Evolutionary conservation across 2,113 vertebrate genomes (phyloP).

Genomic region (Nansenia antarctica): DNA sequence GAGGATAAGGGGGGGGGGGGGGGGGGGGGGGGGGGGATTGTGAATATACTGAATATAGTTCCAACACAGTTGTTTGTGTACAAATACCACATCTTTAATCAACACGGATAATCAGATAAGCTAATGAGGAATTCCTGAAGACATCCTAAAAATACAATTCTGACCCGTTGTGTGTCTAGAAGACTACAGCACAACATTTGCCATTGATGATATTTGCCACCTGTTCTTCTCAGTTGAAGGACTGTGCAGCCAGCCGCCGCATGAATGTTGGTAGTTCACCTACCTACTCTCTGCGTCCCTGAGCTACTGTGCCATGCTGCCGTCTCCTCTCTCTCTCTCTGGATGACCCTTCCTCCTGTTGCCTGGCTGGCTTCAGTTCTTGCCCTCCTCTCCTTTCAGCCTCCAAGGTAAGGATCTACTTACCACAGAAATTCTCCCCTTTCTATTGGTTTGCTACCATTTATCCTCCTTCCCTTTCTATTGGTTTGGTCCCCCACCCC

Average conservation of each 20-base stretch:
- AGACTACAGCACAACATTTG: too few species aligned
- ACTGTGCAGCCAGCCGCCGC: neutral
- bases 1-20: too few species aligned
- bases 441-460: slow-evolving; percentile 1
- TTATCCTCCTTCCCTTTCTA: too few species aligned
- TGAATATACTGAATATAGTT: too few species aligned
- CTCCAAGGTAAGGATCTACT: neutral
- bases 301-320: neutral
- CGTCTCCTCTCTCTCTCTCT: neutral
- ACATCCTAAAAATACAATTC: neutral
- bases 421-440: neutral
- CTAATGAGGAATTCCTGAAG: neutral
- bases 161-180: neutral
- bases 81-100: neutral
- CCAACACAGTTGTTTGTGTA: too few species aligned
- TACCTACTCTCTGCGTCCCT: neutral
- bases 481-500: too few species aligned
- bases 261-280: neutral
- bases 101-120: neutral
- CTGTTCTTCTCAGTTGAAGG: neutral
- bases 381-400: neutral
- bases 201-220: too few species aligned
- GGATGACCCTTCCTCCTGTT: neutral
- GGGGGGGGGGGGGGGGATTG: too few species aligned
- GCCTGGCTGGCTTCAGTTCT: neutral